These are phyloP conservation scores for Muscina levida DNA, from an alignment of 2,888 invertebrate species.

Conservation along the genomic window DNA sequence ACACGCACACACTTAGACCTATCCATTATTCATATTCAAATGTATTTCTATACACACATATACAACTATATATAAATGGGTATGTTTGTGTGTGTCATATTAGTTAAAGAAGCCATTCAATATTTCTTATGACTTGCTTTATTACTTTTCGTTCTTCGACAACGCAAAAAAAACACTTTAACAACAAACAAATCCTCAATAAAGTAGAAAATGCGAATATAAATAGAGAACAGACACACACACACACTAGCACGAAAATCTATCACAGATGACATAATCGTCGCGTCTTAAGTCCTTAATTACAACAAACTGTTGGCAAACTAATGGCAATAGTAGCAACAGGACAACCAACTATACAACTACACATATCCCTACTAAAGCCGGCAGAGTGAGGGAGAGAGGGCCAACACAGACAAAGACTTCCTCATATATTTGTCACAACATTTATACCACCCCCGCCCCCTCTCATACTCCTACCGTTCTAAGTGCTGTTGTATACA, in stretches of 20 bases:
- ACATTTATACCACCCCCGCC: too few species aligned
- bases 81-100: too few species aligned
- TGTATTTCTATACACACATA: too few species aligned
- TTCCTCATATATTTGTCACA: too few species aligned
- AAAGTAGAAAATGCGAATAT: neutral
- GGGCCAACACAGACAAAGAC: neutral
- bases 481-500: too few species aligned
- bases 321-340: slow-evolving; percentile 36
- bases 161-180: too few species aligned
- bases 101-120: slow-evolving; percentile 17
- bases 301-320: slow-evolving; percentile 42
- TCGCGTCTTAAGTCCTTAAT: slow-evolving; percentile 65
- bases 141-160: too few species aligned
- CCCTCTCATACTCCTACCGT: too few species aligned
- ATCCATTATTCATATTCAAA: slow-evolving; percentile 1
- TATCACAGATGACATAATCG: slow-evolving; percentile 65
- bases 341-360: slow-evolving; percentile 10
- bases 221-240: neutral
- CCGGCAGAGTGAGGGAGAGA: too few species aligned
- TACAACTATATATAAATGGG: too few species aligned
- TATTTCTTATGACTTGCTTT: neutral
- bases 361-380: too few species aligned
- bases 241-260: neutral
- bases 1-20: neutral
- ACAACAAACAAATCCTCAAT: neutral